A percentile compares a stretch with the other conserved stretches of the same genome.
Evolutionary conservation across 1,140 invertebrate species (phyloP).

Genomic region (Sitophilus oryzae): DNA sequence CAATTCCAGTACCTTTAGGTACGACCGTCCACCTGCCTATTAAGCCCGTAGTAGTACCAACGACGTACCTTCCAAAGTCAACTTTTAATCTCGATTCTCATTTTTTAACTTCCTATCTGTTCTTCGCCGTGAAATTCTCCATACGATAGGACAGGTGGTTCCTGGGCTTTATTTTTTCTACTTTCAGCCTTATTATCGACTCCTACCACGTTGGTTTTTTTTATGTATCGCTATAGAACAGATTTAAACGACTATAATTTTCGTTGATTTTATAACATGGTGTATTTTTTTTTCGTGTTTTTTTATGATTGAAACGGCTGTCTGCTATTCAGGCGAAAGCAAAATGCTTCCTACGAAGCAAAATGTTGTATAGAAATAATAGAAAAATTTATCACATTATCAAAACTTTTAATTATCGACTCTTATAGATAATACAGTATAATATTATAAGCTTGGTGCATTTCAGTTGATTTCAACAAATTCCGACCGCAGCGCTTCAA

Average conservation of each 20-base stretch:
- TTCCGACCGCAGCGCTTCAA: too few relatives aligned
- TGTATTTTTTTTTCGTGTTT: too few relatives aligned
- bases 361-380: too few relatives aligned
- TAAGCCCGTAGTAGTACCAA: neutral
- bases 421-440: too few relatives aligned
- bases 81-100: neutral
- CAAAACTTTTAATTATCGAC: too few relatives aligned
- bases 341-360: too few relatives aligned
- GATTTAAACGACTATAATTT: neutral
- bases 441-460: too few relatives aligned
- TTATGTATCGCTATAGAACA: neutral
- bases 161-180: neutral
- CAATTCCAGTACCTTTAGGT: neutral
- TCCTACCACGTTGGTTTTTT: neutral
- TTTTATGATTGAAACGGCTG: too few relatives aligned
- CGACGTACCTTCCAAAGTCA: too few relatives aligned
- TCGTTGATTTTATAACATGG: neutral
- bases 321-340: too few relatives aligned
- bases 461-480: too few relatives aligned
- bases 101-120: neutral
- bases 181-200: neutral
- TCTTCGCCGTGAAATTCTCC: neutral
- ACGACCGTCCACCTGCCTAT: neutral
- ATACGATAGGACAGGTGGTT: neutral
- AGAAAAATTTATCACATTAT: too few relatives aligned